Conservation (phyloP, 2,888 invertebrate genomes). For the Conomelus anceps region DNA sequence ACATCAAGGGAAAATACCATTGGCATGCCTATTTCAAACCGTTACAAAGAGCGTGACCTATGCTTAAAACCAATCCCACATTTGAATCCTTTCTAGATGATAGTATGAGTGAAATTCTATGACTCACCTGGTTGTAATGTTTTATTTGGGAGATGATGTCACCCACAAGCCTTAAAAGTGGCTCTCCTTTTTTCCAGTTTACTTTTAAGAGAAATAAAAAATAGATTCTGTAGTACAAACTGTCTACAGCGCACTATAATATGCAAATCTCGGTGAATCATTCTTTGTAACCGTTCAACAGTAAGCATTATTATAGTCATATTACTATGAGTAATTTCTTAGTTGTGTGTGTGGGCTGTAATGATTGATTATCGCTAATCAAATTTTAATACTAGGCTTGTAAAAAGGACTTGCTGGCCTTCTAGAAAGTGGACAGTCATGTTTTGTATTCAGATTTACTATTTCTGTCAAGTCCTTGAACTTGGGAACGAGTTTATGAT, state of each 20-base stretch:
- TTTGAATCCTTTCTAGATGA: background rate
- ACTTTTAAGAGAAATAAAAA: background rate
- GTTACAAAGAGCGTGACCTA: background rate
- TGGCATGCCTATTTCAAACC: background rate
- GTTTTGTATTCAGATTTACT: background rate
- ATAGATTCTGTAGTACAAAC: no score
- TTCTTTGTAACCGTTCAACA: background rate
- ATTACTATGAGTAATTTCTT: background rate
- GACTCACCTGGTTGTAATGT: background rate
- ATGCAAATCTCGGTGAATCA: background rate
- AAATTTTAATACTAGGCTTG: background rate
- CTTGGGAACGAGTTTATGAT: background rate
- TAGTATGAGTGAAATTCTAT: background rate
- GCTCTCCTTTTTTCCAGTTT: background rate
- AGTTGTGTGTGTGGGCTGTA: background rate
- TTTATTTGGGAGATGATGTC: background rate
- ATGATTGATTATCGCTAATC: background rate
- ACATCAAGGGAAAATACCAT: background rate
- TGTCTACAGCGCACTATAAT: background rate
- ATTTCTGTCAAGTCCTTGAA: background rate
- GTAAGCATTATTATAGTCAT: background rate
- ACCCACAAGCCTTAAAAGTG: background rate
- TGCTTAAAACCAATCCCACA: background rate
- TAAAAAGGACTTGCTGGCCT: background rate
- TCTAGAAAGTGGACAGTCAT: background rate